A percentile compares a stretch with the other conserved stretches of the same genome.
These are phyloP conservation scores for Cololabis saira DNA, from an alignment of 2,113 vertebrate genomes.

Conservation along the genomic window DNA sequence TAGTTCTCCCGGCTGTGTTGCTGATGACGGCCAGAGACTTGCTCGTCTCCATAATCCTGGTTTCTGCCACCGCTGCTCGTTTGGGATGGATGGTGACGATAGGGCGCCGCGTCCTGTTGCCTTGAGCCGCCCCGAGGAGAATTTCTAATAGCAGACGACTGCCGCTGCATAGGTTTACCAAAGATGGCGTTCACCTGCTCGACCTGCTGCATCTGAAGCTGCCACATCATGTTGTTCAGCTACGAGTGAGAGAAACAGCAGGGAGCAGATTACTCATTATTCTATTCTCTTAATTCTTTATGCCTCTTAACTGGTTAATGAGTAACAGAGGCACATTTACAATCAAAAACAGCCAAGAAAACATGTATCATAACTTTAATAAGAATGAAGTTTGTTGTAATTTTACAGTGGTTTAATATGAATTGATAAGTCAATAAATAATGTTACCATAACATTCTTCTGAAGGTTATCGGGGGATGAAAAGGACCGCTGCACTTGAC, in stretches of 20 bases:
- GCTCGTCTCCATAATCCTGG: slow-evolving; percentile 61
- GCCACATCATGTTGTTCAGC: slow-evolving; percentile 82
- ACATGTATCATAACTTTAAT: background rate
- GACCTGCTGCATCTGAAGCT: slow-evolving; percentile 81
- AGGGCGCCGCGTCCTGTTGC: slow-evolving; percentile 70
- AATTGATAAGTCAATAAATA: background rate
- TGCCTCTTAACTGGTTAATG: too few relatives aligned
- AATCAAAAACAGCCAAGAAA: background rate
- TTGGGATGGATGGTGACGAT: slow-evolving; percentile 63
- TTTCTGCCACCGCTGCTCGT: slow-evolving; percentile 73
- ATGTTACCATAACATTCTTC: slow-evolving; percentile 86
- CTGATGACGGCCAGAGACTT: slow-evolving; percentile 75
- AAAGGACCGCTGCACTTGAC: slow-evolving; percentile 79
- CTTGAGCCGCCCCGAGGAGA: slow-evolving; percentile 55
- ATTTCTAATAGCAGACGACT: slow-evolving; percentile 25
- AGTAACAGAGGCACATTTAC: background rate
- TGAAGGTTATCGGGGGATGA: slow-evolving; percentile 85
- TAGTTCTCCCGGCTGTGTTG: slow-evolving; percentile 78
- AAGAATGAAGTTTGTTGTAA: too few relatives aligned
- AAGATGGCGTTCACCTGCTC: slow-evolving; percentile 66
- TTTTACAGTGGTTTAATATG: too few relatives aligned
- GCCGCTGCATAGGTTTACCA: slow-evolving; percentile 61
- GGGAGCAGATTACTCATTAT: background rate
- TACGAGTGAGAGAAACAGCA: slow-evolving; percentile 42
- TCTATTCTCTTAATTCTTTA: too few relatives aligned